Base-by-base conservation (phyloP, 2,888 invertebrate species). In the Tiphia femorata region DNA sequence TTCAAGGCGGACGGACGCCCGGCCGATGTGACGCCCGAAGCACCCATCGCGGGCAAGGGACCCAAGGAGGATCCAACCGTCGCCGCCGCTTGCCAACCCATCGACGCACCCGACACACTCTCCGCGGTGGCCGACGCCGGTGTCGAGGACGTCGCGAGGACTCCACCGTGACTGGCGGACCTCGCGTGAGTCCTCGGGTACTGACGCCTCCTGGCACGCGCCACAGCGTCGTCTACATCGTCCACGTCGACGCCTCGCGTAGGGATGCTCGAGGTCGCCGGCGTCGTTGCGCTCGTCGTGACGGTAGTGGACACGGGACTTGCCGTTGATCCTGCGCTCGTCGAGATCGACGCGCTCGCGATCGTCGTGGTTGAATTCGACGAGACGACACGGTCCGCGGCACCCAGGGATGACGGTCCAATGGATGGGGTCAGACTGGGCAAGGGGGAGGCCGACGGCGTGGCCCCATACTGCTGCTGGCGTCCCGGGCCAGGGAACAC, bases 81-180 rank as follows among this genome's bases (percentile, higher is more conserved):
- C 8, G 41, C 43, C 38, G 52, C 58, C 25, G 48, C 38, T 10
- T 56, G 62, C 8, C 37, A 37, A 12, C 16, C 37, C 25, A 25
- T 25, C 43, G 51, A 30, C 17, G 50, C 42, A 46, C 44, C 27
- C n/a, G n/a, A n/a, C n/a, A n/a, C n/a, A n/a, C n/a, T n/a, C n/a
- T n/a, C n/a, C 33, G 35, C 46, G 20, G 67, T 48, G 48, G 70
- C 70, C 70, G 71, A 73, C 19, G 64, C 64, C 49, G 38, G 40
- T 20, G 70, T 85, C 60, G 85, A n/a, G n/a, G n/a, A 85, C 33
- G 86, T 86, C 41, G 82, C 71, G 16, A 87, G 84, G 20, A 88
- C 88, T 57, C 94, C 94, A 49, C 94, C 95, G 86, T 95, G 95
- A 83, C 94, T 95, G 70, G 93, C 90, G 72, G 94, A 94, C 62